Conservation (phyloP, 2,888 invertebrate species). For the Pelosia muscerda region DNA sequence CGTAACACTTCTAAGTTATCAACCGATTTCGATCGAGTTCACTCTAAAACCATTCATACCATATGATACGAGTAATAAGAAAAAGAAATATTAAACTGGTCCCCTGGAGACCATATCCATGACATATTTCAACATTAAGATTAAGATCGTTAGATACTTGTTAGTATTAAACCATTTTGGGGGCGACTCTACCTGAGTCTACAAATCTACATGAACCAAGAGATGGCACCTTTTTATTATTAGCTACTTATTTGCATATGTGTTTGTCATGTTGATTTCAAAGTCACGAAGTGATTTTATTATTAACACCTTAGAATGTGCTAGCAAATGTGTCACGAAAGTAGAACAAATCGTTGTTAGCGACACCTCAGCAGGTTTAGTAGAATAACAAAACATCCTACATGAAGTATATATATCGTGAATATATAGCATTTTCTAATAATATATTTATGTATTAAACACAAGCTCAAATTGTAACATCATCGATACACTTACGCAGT, state of each 20-base stretch:
- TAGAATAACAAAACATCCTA: background rate
- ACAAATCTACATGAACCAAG: background rate
- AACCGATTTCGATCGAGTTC: too few species aligned
- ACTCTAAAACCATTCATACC: too few species aligned
- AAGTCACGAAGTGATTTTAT: slow-evolving; percentile 25
- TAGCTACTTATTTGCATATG: background rate
- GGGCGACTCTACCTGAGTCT: background rate
- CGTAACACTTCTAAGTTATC: too few species aligned
- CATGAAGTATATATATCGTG: too few species aligned
- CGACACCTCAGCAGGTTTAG: background rate
- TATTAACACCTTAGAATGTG: slow-evolving; percentile 34
- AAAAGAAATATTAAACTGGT: too few species aligned
- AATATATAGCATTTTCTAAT: too few species aligned
- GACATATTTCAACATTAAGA: background rate
- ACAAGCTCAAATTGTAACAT: too few species aligned
- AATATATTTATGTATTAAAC: too few species aligned
- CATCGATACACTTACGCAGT: too few species aligned
- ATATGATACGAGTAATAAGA: too few species aligned
- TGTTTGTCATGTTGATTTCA: background rate
- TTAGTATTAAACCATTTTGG: background rate
- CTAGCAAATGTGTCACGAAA: slow-evolving; percentile 18
- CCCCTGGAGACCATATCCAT: too few species aligned
- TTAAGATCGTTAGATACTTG: background rate
- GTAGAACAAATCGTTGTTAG: slow-evolving; percentile 24
- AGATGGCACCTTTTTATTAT: background rate